These are phyloP conservation scores for Melanerpes aurifrons DNA, from an alignment of 2,113 vertebrate species.

Conservation along the genomic window DNA sequence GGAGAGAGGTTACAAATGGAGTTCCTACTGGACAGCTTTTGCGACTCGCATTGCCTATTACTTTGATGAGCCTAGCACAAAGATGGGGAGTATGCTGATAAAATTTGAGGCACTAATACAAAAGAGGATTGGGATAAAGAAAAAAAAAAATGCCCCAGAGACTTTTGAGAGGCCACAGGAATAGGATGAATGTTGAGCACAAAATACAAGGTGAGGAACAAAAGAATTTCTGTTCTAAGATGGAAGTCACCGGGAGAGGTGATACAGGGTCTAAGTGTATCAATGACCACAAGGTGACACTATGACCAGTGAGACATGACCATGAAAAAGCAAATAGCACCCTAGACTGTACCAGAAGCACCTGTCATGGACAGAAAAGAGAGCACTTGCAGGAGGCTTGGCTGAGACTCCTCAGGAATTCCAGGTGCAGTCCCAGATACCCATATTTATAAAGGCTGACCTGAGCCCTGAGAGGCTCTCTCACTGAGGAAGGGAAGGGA, in stretches of 20 bases:
- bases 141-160: not conserved
- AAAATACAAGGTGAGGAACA: not conserved
- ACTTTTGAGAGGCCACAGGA: not conserved
- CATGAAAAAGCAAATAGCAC: not conserved
- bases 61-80: conserved; percentile 5
- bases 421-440: not conserved
- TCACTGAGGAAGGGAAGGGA: not conserved
- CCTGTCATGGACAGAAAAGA: not conserved
- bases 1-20: not conserved
- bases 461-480: not conserved
- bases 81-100: not conserved
- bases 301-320: not conserved
- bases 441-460: not conserved
- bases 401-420: not conserved
- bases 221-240: not conserved
- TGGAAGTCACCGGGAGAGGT: not conserved
- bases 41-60: not conserved
- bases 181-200: not conserved
- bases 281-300: not conserved
- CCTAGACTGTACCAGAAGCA: not conserved
- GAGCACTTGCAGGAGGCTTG: not conserved
- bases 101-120: conserved; percentile 8
- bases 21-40: conserved; percentile 10
- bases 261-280: not conserved
- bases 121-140: not conserved